phyloP scores from a whole-genome alignment of 2,797 vertebrate genomes.

The Scyliorhinus canicula region DNA sequence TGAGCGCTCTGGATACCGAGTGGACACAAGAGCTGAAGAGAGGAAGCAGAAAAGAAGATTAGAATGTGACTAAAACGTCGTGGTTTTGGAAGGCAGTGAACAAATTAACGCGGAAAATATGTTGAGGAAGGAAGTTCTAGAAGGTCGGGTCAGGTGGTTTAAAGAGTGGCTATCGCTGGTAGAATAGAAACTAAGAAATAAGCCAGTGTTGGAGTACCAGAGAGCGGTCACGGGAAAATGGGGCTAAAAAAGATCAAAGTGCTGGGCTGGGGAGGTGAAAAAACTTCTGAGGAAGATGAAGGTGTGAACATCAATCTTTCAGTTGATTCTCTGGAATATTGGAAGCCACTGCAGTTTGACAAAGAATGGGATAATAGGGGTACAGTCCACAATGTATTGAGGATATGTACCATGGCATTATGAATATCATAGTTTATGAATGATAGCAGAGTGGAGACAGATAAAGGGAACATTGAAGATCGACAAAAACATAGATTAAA shows the following conservation, averaged over 20 bases:
- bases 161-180: background rate
- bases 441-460: background rate
- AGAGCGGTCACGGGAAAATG: background rate
- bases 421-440: background rate
- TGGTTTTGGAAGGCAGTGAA: background rate
- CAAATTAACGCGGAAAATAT: background rate
- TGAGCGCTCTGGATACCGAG: background rate
- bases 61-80: background rate
- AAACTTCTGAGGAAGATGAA: background rate
- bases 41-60: background rate
- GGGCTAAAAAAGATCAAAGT: background rate
- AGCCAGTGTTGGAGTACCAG: background rate
- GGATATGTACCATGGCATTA: background rate
- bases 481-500: background rate
- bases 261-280: background rate
- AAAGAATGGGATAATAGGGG: background rate
- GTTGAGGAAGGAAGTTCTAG: background rate
- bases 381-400: background rate
- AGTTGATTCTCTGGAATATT: background rate
- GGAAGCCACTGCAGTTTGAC: background rate
- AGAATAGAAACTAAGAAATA: background rate
- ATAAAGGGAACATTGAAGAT: background rate
- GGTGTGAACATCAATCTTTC: background rate
- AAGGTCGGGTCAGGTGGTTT: background rate
- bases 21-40: background rate